Base-by-base conservation (phyloP, 2,797 vertebrate species). In the Enteromius viviparus region DNA sequence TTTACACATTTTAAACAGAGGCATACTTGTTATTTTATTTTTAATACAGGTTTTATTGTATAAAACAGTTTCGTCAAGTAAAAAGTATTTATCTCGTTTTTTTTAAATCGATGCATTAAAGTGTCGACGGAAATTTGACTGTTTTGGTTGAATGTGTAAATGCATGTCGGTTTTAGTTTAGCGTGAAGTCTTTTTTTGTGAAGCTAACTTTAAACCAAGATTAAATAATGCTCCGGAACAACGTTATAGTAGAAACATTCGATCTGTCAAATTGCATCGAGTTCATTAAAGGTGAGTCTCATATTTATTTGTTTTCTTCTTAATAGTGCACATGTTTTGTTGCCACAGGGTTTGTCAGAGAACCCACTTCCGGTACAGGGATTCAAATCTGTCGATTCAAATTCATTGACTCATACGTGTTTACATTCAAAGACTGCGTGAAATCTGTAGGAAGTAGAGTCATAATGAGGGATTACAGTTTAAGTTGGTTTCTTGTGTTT, bases 201-300 rank as follows among this genome's bases (percentile, higher is more conserved):
- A 15, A 21, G 21, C 6, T 23, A 58, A 23, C n/a, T 23, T 58
- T 58, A 26, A 80, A 70, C 80, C 89, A 89, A 12, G 91, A 49
- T 83, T 40, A 88, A 90, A 89, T 88, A 87, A 87, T 90, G 90
- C 90, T 89, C 91, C 7, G 60, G 15, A 17, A 78, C 76, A 66
- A 5, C 10, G 78, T 85, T 84, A 72, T 64, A 15, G 75, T 80
- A 68, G 91, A 92, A 66, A 93, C 93, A 85, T 90, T 91, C 64
- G 88, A 92, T 81, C 87, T 88, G 6, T 85, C 89, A 1, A 92
- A 89, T 88, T 89, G 89, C 53, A 55, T 93, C 62, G 94, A 94
- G 86, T 89, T 96, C 53, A 78, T 93, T 76, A 91, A 91, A 86
- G 95, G 95, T 96, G 84, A 89, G 94, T 7, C 29, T 64, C 23